These are phyloP conservation scores for Eretmocerus hayati DNA, from an alignment of 2,888 invertebrate genomes.

Conservation along the genomic window DNA sequence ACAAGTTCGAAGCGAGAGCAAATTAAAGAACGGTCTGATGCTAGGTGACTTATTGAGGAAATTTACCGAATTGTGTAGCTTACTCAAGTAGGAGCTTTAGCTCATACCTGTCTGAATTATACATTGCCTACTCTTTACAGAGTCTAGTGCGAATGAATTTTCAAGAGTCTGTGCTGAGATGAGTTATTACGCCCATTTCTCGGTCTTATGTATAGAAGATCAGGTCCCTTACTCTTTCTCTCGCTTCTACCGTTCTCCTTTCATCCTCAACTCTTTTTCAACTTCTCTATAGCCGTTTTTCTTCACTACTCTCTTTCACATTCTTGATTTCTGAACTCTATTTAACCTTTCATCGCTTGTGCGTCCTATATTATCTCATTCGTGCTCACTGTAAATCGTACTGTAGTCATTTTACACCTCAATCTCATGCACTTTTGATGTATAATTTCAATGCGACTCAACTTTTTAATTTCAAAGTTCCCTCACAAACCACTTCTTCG, in stretches of 20 bases:
- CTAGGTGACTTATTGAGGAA: conserved; percentile 18
- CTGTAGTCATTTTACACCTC: too few relatives aligned
- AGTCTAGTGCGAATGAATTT: conserved; percentile 18
- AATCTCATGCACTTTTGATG: too few relatives aligned
- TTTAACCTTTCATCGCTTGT: too few relatives aligned
- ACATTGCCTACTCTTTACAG: conserved; percentile 12
- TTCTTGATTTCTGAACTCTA: background rate
- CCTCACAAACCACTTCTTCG: too few relatives aligned
- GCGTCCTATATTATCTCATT: too few relatives aligned
- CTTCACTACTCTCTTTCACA: conserved; percentile 2
- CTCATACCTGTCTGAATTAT: conserved; percentile 12
- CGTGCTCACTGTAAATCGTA: too few relatives aligned
- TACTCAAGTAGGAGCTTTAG: background rate
- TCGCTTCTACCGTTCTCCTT: conserved; percentile 2
- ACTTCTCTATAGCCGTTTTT: background rate
- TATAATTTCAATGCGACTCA: too few relatives aligned
- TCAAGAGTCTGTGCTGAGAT: conserved; percentile 17
- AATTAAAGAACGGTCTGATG: background rate
- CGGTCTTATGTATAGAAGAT: background rate
- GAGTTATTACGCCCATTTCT: conserved; percentile 19
- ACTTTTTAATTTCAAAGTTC: too few relatives aligned
- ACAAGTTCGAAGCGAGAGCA: too few relatives aligned
- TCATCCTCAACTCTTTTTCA: conserved; percentile 1
- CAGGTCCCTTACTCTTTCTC: conserved; percentile 6
- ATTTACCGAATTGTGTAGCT: conserved; percentile 16